phyloP scores from a whole-genome alignment of 2,797 vertebrate species.

The Microchirus variegatus region DNA sequence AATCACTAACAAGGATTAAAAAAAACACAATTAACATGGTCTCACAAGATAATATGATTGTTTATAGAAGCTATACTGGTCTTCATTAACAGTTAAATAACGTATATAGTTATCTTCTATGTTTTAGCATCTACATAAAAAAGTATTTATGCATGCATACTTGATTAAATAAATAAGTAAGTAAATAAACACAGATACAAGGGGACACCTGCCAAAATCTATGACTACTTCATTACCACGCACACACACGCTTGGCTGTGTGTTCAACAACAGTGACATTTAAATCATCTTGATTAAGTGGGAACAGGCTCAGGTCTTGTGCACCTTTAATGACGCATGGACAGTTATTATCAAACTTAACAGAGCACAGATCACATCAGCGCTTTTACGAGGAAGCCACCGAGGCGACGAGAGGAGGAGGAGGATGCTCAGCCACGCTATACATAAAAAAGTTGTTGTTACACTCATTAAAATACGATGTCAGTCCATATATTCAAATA shows the following conservation, averaged over 20 bases:
- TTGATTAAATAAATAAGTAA: neutral
- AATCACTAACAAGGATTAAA: constrained; percentile 45
- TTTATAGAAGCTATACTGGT: constrained; percentile 22
- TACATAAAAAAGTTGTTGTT: neutral
- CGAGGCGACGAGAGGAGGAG: constrained; percentile 14
- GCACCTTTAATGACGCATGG: constrained; percentile 55
- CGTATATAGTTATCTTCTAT: no score
- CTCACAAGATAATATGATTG: constrained; percentile 26
- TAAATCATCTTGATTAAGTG: constrained; percentile 43
- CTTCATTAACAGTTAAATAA: no score
- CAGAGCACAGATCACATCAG: constrained; percentile 36
- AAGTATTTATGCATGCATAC: no score
- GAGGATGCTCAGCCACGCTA: constrained; percentile 34
- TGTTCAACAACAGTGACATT: constrained; percentile 31
- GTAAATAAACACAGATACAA: neutral
- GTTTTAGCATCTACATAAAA: no score
- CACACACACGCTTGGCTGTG: neutral
- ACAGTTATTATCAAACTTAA: constrained; percentile 41
- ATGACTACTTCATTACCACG: neutral
- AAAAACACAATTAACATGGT: constrained; percentile 44
- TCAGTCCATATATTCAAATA: no score
- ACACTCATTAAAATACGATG: no score
- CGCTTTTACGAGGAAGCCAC: constrained; percentile 48
- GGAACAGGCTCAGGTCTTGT: constrained; percentile 32
- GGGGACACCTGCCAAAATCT: neutral